phyloP scores from a whole-genome alignment of 2,113 vertebrate genomes.

The Rallus limicola region DNA sequence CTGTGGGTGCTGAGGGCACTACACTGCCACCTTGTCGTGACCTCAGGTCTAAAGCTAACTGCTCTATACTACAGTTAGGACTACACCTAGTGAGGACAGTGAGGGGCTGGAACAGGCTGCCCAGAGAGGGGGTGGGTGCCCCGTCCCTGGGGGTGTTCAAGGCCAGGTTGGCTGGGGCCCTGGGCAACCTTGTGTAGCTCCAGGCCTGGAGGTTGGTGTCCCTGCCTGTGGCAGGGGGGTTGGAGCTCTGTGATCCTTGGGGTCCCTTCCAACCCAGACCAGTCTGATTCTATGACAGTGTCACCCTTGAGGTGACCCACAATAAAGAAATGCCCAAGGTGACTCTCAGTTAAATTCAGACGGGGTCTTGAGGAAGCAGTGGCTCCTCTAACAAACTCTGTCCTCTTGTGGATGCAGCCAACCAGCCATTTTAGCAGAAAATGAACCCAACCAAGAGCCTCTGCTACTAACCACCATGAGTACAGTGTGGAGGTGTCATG shows the following conservation, averaged over 20 bases:
- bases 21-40: not conserved
- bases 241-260: too few species aligned
- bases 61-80: not conserved
- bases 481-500: not conserved
- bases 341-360: not conserved
- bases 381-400: not conserved
- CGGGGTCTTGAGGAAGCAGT: not conserved
- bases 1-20: not conserved
- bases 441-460: not conserved
- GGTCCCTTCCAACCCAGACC: too few species aligned
- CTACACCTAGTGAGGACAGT: too few species aligned
- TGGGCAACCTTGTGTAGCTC: too few species aligned
- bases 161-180: too few species aligned
- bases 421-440: not conserved
- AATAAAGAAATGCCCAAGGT: not conserved
- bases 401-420: not conserved
- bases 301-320: not conserved
- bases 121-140: too few species aligned
- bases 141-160: too few species aligned
- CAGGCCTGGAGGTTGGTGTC: too few species aligned
- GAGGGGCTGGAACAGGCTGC: too few species aligned
- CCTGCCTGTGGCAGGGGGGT: too few species aligned
- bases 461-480: not conserved
- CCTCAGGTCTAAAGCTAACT: not conserved
- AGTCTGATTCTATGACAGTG: not conserved